These are phyloP conservation scores for Anticlea derivata DNA, from an alignment of 2,888 invertebrate genomes.

Conservation along the genomic window DNA sequence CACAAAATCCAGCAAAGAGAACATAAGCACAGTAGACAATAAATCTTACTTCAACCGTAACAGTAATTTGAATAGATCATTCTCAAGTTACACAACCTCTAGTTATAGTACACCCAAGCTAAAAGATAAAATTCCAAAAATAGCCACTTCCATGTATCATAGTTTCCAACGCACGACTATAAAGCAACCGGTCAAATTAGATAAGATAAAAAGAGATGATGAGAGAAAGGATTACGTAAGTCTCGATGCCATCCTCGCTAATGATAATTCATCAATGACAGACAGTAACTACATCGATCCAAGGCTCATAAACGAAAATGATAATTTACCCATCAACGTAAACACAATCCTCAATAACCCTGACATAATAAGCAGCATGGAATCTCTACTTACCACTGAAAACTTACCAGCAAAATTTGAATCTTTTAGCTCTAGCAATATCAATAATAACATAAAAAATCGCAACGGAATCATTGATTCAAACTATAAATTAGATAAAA, in stretches of 20 bases:
- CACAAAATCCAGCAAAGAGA: conserved; percentile 79
- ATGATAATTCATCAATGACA: conserved; percentile 74
- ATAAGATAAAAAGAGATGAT: conserved; percentile 71
- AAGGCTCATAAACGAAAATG: conserved; percentile 87
- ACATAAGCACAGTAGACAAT: conserved; percentile 65
- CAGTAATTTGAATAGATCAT: conserved; percentile 71
- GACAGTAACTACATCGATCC: conserved; percentile 84
- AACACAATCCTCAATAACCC: conserved; percentile 79
- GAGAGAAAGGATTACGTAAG: conserved; percentile 77
- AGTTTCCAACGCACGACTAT: conserved; percentile 74
- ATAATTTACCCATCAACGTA: conserved; percentile 86
- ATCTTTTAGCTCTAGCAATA: conserved; percentile 64
- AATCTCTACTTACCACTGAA: conserved; percentile 77
- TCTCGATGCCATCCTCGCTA: conserved; percentile 67
- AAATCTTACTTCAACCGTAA: conserved; percentile 67
- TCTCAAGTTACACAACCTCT: conserved; percentile 72
- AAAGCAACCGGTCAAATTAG: conserved; percentile 74
- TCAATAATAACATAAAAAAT: conserved; percentile 59
- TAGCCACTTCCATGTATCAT: conserved; percentile 76
- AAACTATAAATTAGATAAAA: conserved; percentile 47
- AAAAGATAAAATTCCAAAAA: conserved; percentile 79
- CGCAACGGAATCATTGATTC: conserved; percentile 52
- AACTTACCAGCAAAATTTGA: conserved; percentile 78
- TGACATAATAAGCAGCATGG: conserved; percentile 80
- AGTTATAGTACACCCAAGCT: conserved; percentile 75